Evolutionary conservation across 2,113 vertebrate genomes (phyloP).

Genomic region (Melozone crissalis): DNA sequence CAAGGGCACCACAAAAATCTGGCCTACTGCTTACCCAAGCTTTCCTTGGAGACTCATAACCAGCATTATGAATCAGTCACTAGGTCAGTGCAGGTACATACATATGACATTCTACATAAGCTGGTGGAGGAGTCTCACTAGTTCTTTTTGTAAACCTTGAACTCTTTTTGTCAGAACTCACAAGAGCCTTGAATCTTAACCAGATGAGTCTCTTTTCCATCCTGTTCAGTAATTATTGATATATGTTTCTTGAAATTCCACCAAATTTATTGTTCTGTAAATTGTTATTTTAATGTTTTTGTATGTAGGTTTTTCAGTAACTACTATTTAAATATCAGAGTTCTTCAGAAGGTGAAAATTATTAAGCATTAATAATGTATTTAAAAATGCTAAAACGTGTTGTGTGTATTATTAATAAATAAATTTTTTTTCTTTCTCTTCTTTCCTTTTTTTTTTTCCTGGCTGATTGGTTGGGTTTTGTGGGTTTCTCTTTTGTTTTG

Average conservation of each 20-base stretch:
- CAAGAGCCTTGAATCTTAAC: neutral
- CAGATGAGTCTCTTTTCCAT: neutral
- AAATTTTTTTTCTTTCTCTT: rapidly evolving
- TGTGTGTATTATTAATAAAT: neutral
- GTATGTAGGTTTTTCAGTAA: neutral
- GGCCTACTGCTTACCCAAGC: neutral
- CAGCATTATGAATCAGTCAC: neutral
- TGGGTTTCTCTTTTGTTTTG: neutral
- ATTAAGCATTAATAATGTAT: neutral
- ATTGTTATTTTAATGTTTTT: neutral
- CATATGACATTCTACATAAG: neutral
- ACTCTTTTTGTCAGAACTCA: neutral
- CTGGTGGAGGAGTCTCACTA: neutral
- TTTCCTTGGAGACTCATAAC: neutral
- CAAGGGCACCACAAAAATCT: neutral
- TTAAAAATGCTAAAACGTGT: neutral
- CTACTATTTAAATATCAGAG: neutral
- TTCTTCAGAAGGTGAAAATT: neutral
- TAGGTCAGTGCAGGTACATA: neutral
- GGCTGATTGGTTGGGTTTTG: neutral
- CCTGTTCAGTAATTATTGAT: neutral
- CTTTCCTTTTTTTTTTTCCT: no score
- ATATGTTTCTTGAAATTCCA: neutral
- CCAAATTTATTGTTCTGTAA: neutral
- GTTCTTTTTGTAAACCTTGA: neutral